Conservation (phyloP, 1,140 invertebrate species). For the Alviniconcha marisindica region DNA sequence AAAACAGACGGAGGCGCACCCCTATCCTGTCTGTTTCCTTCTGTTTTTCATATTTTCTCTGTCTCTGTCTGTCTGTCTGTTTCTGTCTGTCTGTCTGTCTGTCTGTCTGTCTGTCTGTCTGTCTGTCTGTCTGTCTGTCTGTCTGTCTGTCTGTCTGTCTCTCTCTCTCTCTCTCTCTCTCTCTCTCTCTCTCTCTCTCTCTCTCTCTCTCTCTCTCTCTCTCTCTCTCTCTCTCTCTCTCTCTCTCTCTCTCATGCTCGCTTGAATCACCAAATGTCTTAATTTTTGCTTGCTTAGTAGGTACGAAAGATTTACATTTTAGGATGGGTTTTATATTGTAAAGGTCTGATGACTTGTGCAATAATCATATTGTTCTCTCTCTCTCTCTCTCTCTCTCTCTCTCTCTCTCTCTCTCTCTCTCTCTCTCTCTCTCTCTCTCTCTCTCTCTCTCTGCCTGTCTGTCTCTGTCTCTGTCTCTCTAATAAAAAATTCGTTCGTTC, state of each 20-base stretch:
- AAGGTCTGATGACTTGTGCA: too few relatives aligned
- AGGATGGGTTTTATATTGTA: too few relatives aligned
- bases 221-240: not conserved
- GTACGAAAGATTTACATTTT: too few relatives aligned
- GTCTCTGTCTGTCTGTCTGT: constrained; percentile 10
- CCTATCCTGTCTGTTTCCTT: not conserved
- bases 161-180: constrained; percentile 2
- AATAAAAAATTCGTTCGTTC: not conserved
- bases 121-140: constrained; percentile 19
- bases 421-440: constrained; percentile 6
- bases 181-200: constrained; percentile 12
- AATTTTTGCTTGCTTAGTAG: too few relatives aligned
- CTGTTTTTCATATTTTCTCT: not conserved
- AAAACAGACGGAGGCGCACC: too few relatives aligned
- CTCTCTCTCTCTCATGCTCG: not conserved
- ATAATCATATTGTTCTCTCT: too few relatives aligned
- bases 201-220: constrained; percentile 4
- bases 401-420: not conserved
- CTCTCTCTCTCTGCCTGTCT: too few relatives aligned
- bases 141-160: not conserved
- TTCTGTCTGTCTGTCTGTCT: not conserved
- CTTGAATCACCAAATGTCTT: too few relatives aligned
- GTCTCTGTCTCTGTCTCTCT: too few relatives aligned
- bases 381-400: not conserved
- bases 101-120: not conserved